Evolutionary conservation across 1,140 invertebrate genomes (phyloP).

Genomic region (Caenorhabditis brenneri): DNA sequence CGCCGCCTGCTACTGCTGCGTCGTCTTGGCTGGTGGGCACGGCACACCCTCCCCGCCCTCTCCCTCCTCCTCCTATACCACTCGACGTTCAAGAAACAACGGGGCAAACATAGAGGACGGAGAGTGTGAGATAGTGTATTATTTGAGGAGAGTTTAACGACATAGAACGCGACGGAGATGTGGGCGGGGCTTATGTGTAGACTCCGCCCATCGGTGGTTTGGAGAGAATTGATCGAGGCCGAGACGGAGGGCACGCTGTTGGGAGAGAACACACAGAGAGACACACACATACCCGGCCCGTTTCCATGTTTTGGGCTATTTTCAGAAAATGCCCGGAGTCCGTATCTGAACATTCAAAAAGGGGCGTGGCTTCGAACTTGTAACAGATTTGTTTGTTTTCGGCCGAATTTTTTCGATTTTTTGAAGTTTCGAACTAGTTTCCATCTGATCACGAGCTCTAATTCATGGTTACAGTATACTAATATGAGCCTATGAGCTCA

Average conservation of each 20-base stretch:
- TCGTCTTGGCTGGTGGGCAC: neutral
- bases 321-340: neutral
- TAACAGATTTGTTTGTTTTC: too few relatives aligned
- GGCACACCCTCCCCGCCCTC: neutral
- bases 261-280: constrained; percentile 38
- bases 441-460: neutral
- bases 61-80: neutral
- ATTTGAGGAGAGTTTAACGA: neutral
- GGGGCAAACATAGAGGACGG: constrained; percentile 32
- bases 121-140: neutral
- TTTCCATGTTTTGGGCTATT: constrained; percentile 36
- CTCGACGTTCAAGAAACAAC: constrained; percentile 25
- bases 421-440: neutral
- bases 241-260: constrained; percentile 42
- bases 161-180: neutral
- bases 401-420: neutral
- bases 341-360: neutral
- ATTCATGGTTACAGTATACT: neutral
- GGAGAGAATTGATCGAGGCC: constrained; percentile 42
- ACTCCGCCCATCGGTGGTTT: constrained; percentile 31
- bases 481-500: too few relatives aligned
- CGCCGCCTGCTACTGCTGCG: constrained; percentile 37
- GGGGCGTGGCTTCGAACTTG: constrained; percentile 19
- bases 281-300: constrained; percentile 32
- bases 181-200: constrained; percentile 1